These are phyloP conservation scores for Scolanthus callimorphus DNA, from an alignment of 92 coral and sea anemone species.

Conservation along the genomic window DNA sequence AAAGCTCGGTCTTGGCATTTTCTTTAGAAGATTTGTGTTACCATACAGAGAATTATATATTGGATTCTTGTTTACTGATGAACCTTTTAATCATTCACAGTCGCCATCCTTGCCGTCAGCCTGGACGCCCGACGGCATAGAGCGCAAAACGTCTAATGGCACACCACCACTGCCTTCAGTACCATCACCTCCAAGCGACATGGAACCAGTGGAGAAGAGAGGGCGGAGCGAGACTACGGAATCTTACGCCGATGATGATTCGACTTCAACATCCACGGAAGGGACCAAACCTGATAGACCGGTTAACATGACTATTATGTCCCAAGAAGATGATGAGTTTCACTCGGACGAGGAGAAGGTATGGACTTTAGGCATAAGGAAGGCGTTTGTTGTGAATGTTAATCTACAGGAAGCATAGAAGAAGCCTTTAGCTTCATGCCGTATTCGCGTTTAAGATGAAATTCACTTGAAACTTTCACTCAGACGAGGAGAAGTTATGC, in stretches of 20 bases:
- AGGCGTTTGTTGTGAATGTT: too few relatives aligned
- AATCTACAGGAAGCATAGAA: too few relatives aligned
- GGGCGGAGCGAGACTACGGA: conserved; percentile 54
- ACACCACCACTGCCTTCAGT: conserved; percentile 44
- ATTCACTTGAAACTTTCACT: too few relatives aligned
- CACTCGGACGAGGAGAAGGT: conserved; percentile 98
- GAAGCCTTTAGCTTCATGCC: too few relatives aligned
- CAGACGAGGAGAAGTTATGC: too few relatives aligned
- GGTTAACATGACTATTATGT: conserved; percentile 61
- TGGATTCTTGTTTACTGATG: not conserved
- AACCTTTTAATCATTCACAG: conserved; percentile 5
- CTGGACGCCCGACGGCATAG: conserved; percentile 40
- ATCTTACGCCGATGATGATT: conserved; percentile 50
- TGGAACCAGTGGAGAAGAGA: conserved; percentile 70
- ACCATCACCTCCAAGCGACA: conserved; percentile 53
- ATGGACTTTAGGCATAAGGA: too few relatives aligned
- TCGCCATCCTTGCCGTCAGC: conserved; percentile 48
- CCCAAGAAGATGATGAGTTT: conserved; percentile 95
- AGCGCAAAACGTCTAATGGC: conserved; percentile 22
- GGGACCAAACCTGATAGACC: conserved; percentile 19
- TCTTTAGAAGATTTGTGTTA: too few relatives aligned
- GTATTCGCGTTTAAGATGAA: too few relatives aligned
- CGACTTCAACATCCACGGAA: conserved; percentile 19
- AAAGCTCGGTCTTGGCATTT: too few relatives aligned
- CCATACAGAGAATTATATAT: too few relatives aligned